Evolutionary conservation across 2,797 vertebrate genomes (phyloP).

Genomic region (Clarias fuscus): DNA sequence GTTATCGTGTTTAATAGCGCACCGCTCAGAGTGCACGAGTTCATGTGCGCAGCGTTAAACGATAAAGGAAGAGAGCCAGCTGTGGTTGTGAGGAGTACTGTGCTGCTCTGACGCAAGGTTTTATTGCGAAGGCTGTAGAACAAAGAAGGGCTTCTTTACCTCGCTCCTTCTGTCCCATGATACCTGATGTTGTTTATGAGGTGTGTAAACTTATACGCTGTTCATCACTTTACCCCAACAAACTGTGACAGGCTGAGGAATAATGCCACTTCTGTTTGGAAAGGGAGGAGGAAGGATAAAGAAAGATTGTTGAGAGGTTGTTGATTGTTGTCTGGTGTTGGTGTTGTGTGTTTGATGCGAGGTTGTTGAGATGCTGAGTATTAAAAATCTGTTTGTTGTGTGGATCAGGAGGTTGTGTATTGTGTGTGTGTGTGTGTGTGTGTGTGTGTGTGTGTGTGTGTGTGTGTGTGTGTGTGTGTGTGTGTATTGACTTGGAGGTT

Average conservation of each 20-base stretch:
- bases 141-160: slow-evolving; percentile 59
- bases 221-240: slow-evolving; percentile 39
- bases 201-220: slow-evolving; percentile 53
- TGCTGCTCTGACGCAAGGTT: slow-evolving; percentile 37
- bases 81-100: slow-evolving; percentile 53
- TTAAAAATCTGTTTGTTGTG: not conserved
- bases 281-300: not conserved
- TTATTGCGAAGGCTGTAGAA: slow-evolving; percentile 48
- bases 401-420: not conserved
- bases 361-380: not conserved
- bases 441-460: not conserved
- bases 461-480: not conserved
- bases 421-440: not conserved
- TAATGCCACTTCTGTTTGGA: slow-evolving; percentile 40
- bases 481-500: not conserved
- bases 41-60: slow-evolving; percentile 50
- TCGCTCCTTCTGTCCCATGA: slow-evolving; percentile 41
- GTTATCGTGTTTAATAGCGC: slow-evolving; percentile 37
- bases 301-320: not conserved
- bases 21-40: slow-evolving; percentile 50
- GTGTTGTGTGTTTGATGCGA: not conserved
- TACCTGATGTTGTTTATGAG: slow-evolving; percentile 53
- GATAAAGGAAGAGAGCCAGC: slow-evolving; percentile 51
- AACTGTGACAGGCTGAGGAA: slow-evolving; percentile 48
- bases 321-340: not conserved